These are phyloP conservation scores for Dexiosoma caninum DNA, from an alignment of 2,888 invertebrate species.

Conservation along the genomic window DNA sequence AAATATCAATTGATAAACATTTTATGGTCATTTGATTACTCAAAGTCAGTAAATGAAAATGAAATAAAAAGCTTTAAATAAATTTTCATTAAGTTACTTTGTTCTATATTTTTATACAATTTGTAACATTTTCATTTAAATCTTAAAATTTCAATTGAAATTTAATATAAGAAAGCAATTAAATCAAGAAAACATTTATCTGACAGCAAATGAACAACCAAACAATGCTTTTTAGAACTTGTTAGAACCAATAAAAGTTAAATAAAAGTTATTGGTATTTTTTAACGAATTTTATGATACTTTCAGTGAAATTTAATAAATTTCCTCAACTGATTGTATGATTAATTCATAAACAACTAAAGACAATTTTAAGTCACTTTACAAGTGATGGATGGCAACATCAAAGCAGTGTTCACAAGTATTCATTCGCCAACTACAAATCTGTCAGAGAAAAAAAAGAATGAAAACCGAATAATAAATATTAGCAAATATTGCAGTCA, in stretches of 20 bases:
- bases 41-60: background rate
- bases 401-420: conserved; percentile 30
- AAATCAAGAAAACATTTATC: too few species aligned
- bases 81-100: background rate
- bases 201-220: too few species aligned
- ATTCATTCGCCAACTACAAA: conserved; percentile 10
- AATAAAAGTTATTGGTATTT: too few species aligned
- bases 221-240: too few species aligned
- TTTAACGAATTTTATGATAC: too few species aligned
- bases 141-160: too few species aligned
- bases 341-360: conserved; percentile 6
- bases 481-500: background rate
- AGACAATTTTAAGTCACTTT: background rate
- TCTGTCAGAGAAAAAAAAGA: conserved; percentile 3
- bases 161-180: too few species aligned
- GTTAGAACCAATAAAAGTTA: too few species aligned
- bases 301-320: background rate
- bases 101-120: background rate
- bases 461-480: background rate
- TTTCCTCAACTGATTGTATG: background rate
- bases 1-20: conserved; percentile 43
- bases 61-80: background rate
- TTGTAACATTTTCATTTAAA: too few species aligned
- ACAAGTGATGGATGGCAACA: conserved; percentile 1
- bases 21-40: conserved; percentile 40